Evolutionary conservation across 2,797 vertebrate species (phyloP), one percentile per base, ranked within the genome.

Genomic region (Emys orbicularis): DNA sequence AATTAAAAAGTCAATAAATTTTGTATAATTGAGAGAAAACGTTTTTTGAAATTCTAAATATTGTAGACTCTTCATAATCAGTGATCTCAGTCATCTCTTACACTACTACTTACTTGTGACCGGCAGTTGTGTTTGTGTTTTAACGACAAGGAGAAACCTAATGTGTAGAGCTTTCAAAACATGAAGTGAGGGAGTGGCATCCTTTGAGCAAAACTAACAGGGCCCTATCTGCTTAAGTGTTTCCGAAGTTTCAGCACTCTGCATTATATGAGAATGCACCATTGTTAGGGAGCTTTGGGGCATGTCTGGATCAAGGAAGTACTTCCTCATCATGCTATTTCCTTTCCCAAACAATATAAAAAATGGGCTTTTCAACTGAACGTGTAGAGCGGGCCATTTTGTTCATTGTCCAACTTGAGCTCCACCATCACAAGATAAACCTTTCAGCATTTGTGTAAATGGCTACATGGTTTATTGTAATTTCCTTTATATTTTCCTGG

Each of bases 261-360:
- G 95, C 68, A 93, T 94, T 95, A 89, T 97, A 94, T 96, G 93
- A 97, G 97, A 96, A 96, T 96, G 86, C 72, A 92, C 96, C 87
- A 98, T 98, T 98, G 97, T 98, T 98, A 95, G 83, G 79, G 84
- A 95, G 84, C 96, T 97, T 94, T 91, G 93, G 94, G 95, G 89
- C 95, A 93, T 94, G 96, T 93, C 95, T 95, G 96, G 95, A 95
- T 98, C 92, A 94, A 98, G 98, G 98, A 98, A 98, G 97, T 98
- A 96, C 97, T 98, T 98, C 98, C 97, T 97, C 95, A 81, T 95
- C 97, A 97, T 95, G 96, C 96, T 96, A 97, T 98, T 98, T 98
- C 98, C 98, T 98, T 98, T 98, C 96, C 96, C 96, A 97, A 98
- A 98, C 97, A 98, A 98, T 98, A 95, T 97, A 96, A 97, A 97